Evolutionary conservation across 2,113 vertebrate species (phyloP).

Genomic region (Gymnorhina tibicen): DNA sequence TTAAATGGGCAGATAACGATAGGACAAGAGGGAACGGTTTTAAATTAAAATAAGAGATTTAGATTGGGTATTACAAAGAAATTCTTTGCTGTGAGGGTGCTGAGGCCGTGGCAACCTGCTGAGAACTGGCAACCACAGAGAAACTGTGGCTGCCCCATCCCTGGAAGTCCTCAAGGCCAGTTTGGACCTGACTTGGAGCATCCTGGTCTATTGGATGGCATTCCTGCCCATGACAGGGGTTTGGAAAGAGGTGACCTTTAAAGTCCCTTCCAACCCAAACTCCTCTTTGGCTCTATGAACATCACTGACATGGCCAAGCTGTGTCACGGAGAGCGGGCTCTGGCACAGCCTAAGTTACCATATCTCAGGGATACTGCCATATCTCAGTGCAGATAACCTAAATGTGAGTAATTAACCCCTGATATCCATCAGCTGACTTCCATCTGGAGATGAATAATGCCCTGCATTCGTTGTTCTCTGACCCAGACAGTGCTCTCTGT

Average conservation of each 20-base stretch:
- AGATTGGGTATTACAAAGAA: not conserved
- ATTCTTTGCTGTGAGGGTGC: not conserved
- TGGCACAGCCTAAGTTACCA: not conserved
- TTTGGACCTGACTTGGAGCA: fast-evolving
- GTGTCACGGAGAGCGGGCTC: fast-evolving
- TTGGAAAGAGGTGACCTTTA: not conserved
- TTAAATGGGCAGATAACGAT: not conserved
- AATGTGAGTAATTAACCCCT: not conserved
- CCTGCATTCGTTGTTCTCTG: not conserved
- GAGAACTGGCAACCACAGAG: too few species aligned
- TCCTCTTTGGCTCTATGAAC: not conserved
- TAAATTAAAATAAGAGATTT: not conserved
- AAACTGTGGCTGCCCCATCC: not conserved
- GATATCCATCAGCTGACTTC: not conserved
- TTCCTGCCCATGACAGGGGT: not conserved
- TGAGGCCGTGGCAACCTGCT: not conserved
- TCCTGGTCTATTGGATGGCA: fast-evolving
- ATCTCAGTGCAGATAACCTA: not conserved
- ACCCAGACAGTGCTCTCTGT: not conserved
- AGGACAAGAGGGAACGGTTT: not conserved
- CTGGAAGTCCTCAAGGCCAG: not conserved
- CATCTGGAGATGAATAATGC: not conserved
- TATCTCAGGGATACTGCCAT: not conserved
- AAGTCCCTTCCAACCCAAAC: not conserved
- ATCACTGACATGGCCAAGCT: not conserved